These are phyloP conservation scores for Ridgeia piscesae DNA, from an alignment of 1,140 invertebrate genomes.

Conservation along the genomic window DNA sequence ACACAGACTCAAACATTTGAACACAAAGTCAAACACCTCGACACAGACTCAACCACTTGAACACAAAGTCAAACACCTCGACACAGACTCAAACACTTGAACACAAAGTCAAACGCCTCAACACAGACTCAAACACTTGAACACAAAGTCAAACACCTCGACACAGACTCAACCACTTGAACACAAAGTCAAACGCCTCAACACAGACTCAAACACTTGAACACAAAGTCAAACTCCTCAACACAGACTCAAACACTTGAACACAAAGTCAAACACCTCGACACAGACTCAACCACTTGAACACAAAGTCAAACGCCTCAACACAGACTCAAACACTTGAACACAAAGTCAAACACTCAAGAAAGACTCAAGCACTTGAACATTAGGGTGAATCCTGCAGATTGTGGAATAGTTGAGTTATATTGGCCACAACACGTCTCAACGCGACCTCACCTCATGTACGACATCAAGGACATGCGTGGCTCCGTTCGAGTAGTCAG, in stretches of 20 bases:
- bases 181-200: background rate
- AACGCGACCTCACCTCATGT: conserved; percentile 58
- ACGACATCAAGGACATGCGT: conserved; percentile 62
- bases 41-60: background rate
- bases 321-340: background rate
- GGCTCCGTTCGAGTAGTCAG: conserved; percentile 88
- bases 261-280: background rate
- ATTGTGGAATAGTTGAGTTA: no score
- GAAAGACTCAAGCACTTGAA: background rate
- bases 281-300: background rate
- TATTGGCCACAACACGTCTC: no score
- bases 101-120: background rate
- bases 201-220: background rate
- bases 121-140: background rate
- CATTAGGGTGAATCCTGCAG: no score
- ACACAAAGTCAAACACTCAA: background rate
- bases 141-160: background rate
- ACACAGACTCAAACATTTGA: background rate
- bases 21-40: background rate
- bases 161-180: background rate
- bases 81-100: background rate
- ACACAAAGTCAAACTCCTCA: background rate
- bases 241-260: background rate
- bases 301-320: background rate
- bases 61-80: background rate